These are phyloP conservation scores for Myiagra hebetior DNA, from an alignment of 2,113 vertebrate species.

Conservation along the genomic window DNA sequence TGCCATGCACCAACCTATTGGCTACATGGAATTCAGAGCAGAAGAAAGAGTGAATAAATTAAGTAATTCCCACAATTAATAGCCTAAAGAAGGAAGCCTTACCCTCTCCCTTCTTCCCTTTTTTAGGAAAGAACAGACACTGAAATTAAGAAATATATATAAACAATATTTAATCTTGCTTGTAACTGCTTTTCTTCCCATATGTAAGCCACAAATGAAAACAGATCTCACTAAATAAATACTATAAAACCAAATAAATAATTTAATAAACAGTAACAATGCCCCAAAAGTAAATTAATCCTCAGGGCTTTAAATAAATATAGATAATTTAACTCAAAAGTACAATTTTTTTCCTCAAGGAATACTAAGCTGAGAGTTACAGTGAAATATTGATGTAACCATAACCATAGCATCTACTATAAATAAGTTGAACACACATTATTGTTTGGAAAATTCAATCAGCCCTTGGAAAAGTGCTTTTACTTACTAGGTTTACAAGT, in stretches of 20 bases:
- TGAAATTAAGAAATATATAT: not conserved
- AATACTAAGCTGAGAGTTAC: not conserved
- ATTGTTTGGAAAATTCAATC: not conserved
- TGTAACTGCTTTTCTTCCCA: not conserved
- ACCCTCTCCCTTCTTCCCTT: not conserved
- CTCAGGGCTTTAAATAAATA: not conserved
- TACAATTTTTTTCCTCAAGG: not conserved
- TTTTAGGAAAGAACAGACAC: not conserved
- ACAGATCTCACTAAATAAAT: not conserved
- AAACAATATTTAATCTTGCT: not conserved
- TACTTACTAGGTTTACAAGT: not conserved
- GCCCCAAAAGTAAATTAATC: not conserved
- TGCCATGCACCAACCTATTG: not conserved
- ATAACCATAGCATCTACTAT: not conserved
- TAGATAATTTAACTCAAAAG: not conserved
- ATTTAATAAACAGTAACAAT: not conserved
- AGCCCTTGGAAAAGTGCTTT: not conserved
- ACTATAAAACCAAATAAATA: not conserved
- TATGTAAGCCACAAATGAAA: not conserved
- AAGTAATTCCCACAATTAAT: not conserved
- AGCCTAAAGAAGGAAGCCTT: not conserved
- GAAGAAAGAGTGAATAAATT: not conserved
- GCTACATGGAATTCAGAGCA: not conserved
- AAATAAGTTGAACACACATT: not conserved
- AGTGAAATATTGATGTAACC: not conserved